A percentile compares a stretch with the other conserved stretches of the same genome.
Conservation (phyloP, 2,888 invertebrate genomes). For the Lomographa bimaculata region DNA sequence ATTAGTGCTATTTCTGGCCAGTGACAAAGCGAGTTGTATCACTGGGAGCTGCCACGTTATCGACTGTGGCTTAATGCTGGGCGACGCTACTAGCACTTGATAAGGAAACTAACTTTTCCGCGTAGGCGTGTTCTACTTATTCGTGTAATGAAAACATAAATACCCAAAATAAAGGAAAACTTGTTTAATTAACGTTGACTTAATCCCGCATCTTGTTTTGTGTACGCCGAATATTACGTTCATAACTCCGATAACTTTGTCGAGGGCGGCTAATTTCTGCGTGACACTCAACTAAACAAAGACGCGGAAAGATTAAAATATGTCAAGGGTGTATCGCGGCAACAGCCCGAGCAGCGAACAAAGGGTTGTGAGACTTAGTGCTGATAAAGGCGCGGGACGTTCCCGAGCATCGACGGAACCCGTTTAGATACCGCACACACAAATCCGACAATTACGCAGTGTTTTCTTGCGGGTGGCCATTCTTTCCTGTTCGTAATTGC, state of each 20-base stretch:
- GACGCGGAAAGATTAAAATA: conserved; percentile 62
- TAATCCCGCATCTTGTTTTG: conserved; percentile 37
- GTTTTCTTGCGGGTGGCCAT: conserved; percentile 58
- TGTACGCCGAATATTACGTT: conserved; percentile 40
- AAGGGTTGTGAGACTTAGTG: conserved; percentile 50
- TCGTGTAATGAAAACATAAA: conserved; percentile 32
- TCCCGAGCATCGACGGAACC: conserved; percentile 52
- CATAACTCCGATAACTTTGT: conserved; percentile 57
- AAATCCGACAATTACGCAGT: conserved; percentile 47
- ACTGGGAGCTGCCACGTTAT: conserved; percentile 58
- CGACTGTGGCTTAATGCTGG: conserved; percentile 60
- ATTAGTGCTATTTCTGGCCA: conserved; percentile 57
- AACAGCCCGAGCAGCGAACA: conserved; percentile 56
- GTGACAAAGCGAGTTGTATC: conserved; percentile 58
- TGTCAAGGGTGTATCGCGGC: conserved; percentile 47
- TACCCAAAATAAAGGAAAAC: conserved; percentile 32
- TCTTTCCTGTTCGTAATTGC: conserved; percentile 62
- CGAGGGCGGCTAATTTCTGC: conserved; percentile 50
- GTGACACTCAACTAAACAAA: conserved; percentile 57
- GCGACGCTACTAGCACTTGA: conserved; percentile 44
- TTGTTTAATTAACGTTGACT: conserved; percentile 36
- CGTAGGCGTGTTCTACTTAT: conserved; percentile 23
- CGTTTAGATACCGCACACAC: conserved; percentile 63
- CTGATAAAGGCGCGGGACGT: conserved; percentile 63
- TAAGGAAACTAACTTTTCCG: conserved; percentile 32